Evolutionary conservation across 2,113 vertebrate species (phyloP).

Genomic region (Cyprinus carpio): DNA sequence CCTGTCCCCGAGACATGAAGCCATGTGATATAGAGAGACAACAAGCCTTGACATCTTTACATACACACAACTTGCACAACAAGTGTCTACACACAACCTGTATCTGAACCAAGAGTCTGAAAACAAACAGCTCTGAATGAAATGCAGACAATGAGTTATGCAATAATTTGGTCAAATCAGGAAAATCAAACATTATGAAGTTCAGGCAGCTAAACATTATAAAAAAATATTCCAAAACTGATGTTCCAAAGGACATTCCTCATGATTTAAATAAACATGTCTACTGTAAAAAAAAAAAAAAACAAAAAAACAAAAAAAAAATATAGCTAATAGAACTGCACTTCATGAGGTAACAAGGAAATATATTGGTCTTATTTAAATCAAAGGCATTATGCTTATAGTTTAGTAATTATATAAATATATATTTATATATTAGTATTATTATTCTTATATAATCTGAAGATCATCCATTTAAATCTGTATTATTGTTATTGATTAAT

Average conservation of each 20-base stretch:
- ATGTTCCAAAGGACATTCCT: neutral
- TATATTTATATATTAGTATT: too few relatives aligned
- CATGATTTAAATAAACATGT: constrained; percentile 51
- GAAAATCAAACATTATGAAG: neutral
- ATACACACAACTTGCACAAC: neutral
- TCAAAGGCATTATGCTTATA: neutral
- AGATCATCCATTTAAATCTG: too few relatives aligned
- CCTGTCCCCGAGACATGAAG: constrained; percentile 29
- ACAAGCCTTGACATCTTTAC: constrained; percentile 12
- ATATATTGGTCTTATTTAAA: neutral
- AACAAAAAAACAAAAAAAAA: neutral
- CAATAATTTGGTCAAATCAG: neutral
- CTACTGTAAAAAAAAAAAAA: neutral
- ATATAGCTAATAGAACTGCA: neutral
- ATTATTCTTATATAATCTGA: too few relatives aligned
- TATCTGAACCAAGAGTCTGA: neutral
- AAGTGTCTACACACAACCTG: neutral
- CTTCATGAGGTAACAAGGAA: neutral
- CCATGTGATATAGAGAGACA: constrained; percentile 5
- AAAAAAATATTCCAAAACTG: constrained; percentile 70
- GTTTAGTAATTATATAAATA: neutral
- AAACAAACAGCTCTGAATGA: neutral
- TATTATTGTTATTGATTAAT: too few relatives aligned
- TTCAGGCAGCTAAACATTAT: constrained; percentile 64
- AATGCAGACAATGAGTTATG: neutral